Conservation (phyloP, 2,888 invertebrate species). For the Lasioglossum pauxillum region DNA sequence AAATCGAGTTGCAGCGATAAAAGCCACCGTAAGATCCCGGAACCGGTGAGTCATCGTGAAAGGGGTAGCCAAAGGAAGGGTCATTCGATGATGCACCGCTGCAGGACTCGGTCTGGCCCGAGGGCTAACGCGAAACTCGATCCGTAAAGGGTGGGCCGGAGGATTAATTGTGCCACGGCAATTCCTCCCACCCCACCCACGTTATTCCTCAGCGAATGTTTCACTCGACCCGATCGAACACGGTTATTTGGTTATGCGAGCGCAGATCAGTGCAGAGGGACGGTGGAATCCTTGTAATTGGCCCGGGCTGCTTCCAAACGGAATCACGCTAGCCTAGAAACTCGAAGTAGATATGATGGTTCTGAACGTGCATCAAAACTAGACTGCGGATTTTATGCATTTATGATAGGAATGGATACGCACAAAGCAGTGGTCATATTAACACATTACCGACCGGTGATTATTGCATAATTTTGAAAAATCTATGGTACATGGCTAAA, state of each 20-base stretch:
- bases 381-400: too few species aligned
- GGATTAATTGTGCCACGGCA: constrained; percentile 54
- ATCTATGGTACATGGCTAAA: too few species aligned
- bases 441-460: too few species aligned
- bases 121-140: not conserved
- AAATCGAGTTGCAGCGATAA: constrained; percentile 32
- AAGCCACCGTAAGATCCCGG: constrained; percentile 15
- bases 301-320: constrained; percentile 33
- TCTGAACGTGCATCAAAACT: not conserved
- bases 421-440: too few species aligned
- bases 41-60: constrained; percentile 28
- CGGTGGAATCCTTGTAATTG: constrained; percentile 40
- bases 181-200: constrained; percentile 16
- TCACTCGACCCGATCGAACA: constrained; percentile 24
- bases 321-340: constrained; percentile 47
- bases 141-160: not conserved
- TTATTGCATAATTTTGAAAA: too few species aligned
- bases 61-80: constrained; percentile 19
- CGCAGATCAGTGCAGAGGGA: constrained; percentile 29
- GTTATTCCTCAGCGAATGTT: not conserved
- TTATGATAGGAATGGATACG: too few species aligned
- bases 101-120: not conserved
- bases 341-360: not conserved
- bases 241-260: constrained; percentile 59
- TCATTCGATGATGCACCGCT: constrained; percentile 3